phyloP scores from a whole-genome alignment of 2,113 vertebrate species.

The Salvelinus namaycush region DNA sequence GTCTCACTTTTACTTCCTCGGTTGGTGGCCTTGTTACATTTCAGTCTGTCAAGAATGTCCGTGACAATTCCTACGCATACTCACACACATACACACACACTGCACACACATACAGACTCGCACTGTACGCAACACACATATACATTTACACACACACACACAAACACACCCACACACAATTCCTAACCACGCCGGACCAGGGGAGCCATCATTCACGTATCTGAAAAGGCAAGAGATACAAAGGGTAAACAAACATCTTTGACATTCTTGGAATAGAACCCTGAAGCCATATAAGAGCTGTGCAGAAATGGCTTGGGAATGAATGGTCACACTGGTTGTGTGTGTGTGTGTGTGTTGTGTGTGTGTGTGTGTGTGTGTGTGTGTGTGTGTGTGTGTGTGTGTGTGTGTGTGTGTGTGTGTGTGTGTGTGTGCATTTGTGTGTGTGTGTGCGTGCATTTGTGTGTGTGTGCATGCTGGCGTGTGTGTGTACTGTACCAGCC shows the following conservation, averaged over 20 bases:
- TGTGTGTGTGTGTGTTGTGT: background rate
- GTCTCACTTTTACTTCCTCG: slow-evolving; percentile 46
- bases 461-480: slow-evolving; percentile 17
- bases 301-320: background rate
- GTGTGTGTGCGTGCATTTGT: slow-evolving; percentile 37
- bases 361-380: slow-evolving; percentile 15
- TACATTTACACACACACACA: too few species aligned
- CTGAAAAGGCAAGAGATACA: slow-evolving; percentile 61
- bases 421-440: background rate
- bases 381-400: slow-evolving; percentile 13
- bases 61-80: slow-evolving; percentile 18
- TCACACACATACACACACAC: too few species aligned
- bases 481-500: background rate
- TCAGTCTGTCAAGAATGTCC: slow-evolving; percentile 55
- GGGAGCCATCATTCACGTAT: slow-evolving; percentile 42
- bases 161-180: slow-evolving; percentile 1
- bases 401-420: slow-evolving; percentile 47
- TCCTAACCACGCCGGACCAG: slow-evolving; percentile 47
- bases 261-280: slow-evolving; percentile 62
- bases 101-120: too few species aligned
- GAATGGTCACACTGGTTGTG: slow-evolving; percentile 7
- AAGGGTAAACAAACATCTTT: slow-evolving; percentile 65
- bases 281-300: slow-evolving; percentile 49
- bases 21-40: slow-evolving; percentile 61
- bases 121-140: too few species aligned